Evolutionary conservation across 2,113 vertebrate genomes (phyloP).

Genomic region (Nothoprocta perdicaria): DNA sequence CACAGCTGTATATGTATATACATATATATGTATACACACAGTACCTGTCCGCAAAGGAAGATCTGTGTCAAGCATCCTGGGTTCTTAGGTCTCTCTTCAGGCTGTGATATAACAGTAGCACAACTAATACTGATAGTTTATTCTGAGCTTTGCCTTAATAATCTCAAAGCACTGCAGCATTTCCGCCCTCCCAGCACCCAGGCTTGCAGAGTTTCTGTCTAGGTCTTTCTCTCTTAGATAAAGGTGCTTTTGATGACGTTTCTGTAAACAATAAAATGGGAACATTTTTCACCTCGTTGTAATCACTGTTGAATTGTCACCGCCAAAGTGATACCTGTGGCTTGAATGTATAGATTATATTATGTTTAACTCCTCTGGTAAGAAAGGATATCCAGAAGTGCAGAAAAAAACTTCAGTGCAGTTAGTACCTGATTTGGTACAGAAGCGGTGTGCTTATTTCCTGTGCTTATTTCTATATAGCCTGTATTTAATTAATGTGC

Average conservation of each 20-base stretch:
- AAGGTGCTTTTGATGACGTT: not conserved
- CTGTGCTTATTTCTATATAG: not conserved
- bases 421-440: not conserved
- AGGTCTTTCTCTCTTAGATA: not conserved
- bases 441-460: not conserved
- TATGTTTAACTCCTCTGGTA: not conserved
- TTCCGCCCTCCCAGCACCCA: not conserved
- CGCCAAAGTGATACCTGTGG: not conserved
- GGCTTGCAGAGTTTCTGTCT: not conserved
- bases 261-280: not conserved
- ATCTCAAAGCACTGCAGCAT: not conserved
- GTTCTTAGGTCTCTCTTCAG: not conserved
- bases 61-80: not conserved
- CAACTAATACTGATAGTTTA: not conserved
- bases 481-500: not conserved
- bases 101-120: not conserved
- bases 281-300: not conserved
- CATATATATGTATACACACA: not conserved
- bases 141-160: not conserved
- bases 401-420: not conserved
- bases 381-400: not conserved
- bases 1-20: not conserved
- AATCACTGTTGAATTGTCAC: not conserved
- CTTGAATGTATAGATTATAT: not conserved
- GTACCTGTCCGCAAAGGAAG: not conserved